Evolutionary conservation across 2,797 vertebrate genomes (phyloP).

Genomic region (Ctenopoma multispine): DNA sequence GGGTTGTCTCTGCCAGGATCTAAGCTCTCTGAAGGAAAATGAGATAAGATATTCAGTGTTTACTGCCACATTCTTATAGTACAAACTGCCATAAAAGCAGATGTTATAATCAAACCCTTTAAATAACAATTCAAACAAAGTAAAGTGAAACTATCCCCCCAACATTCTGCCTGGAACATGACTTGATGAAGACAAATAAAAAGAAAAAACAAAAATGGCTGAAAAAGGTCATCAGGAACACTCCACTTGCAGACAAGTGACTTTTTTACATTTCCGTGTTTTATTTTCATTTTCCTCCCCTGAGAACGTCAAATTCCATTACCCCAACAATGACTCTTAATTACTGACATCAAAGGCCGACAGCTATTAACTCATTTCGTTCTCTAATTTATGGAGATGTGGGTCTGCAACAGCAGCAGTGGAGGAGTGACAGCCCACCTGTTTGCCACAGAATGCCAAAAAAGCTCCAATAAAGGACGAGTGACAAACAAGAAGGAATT

Average conservation of each 20-base stretch:
- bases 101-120: slow-evolving; percentile 4
- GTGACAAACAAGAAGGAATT: slow-evolving; percentile 77
- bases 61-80: slow-evolving; percentile 11
- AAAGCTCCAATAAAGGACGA: slow-evolving; percentile 72
- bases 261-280: slow-evolving; percentile 39
- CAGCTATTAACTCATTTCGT: slow-evolving; percentile 73
- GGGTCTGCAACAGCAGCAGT: slow-evolving; percentile 52
- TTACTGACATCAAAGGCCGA: slow-evolving; percentile 71
- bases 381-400: slow-evolving; percentile 68
- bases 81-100: background rate
- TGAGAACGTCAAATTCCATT: slow-evolving; percentile 69
- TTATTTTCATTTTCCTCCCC: slow-evolving; percentile 38
- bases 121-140: slow-evolving; percentile 8
- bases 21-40: slow-evolving; percentile 78
- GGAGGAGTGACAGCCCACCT: slow-evolving; percentile 75
- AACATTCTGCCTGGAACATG: background rate
- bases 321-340: slow-evolving; percentile 78
- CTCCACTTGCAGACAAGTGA: slow-evolving; percentile 39
- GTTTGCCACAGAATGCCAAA: slow-evolving; percentile 75
- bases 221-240: slow-evolving; percentile 23
- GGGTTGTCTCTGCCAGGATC: slow-evolving; percentile 87
- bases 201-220: slow-evolving; percentile 17
- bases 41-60: background rate
- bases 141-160: slow-evolving; percentile 1
- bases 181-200: slow-evolving; percentile 20